Conservation (phyloP, 2,888 invertebrate species). For the Lampropteryx suffumata region DNA sequence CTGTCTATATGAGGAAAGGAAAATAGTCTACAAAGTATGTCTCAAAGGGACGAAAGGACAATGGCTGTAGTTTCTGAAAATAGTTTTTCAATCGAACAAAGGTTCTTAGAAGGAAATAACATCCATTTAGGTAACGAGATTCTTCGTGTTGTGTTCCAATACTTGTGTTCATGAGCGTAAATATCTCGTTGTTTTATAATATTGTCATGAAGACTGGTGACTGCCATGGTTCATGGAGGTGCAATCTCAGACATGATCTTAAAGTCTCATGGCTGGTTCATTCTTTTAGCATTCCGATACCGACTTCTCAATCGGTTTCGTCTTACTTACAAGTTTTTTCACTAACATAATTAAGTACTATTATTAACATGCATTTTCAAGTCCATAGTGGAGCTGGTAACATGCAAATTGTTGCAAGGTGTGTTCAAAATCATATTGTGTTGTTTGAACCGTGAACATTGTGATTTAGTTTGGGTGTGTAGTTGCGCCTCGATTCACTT, state of each 20-base stretch:
- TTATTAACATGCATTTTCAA: too few species aligned
- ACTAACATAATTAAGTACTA: too few species aligned
- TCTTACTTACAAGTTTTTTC: too few species aligned
- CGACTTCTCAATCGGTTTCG: too few species aligned
- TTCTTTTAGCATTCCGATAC: too few species aligned
- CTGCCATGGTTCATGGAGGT: slow-evolving; percentile 30
- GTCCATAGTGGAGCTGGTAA: too few species aligned
- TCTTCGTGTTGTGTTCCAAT: slow-evolving; percentile 11
- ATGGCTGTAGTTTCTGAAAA: slow-evolving; percentile 6
- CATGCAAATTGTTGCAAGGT: too few species aligned
- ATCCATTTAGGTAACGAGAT: slow-evolving; percentile 12
- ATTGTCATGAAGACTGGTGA: slow-evolving; percentile 22
- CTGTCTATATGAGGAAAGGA: slow-evolving; percentile 4
- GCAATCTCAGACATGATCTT: slow-evolving; percentile 1
- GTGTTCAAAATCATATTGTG: slow-evolving; percentile 17
- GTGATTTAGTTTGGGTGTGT: slow-evolving; percentile 39
- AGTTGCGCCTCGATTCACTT: slow-evolving; percentile 40
- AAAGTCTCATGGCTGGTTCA: background rate
- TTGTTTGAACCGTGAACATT: slow-evolving; percentile 40
- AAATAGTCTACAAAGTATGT: slow-evolving; percentile 3
- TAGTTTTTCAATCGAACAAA: slow-evolving; percentile 13
- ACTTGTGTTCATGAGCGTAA: slow-evolving; percentile 10
- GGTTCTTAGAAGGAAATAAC: slow-evolving; percentile 6
- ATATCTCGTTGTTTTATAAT: slow-evolving; percentile 14
- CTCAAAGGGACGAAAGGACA: background rate